Base-by-base conservation (phyloP, 2,113 vertebrate genomes). In the Stigmatopora argus region DNA sequence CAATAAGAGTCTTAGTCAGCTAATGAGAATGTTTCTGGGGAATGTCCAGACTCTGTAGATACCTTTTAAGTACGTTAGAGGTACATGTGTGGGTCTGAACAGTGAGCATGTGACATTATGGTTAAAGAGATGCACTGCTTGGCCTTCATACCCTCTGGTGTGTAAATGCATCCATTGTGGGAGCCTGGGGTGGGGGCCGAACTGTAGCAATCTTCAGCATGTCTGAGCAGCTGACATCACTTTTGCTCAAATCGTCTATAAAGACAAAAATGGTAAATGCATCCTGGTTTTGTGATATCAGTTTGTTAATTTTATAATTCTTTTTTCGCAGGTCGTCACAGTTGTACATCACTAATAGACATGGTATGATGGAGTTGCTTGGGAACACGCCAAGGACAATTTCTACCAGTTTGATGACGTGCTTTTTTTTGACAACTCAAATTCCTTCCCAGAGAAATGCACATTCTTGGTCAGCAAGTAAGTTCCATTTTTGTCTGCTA, bases 371-470 rank as follows among this genome's bases (percentile, higher is more conserved):
- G 52, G 64, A 67, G 82, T 88, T 77, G 73, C 83, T 73, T 72
- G 69, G 82, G 67, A 86, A 86, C 76, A 70, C 51, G 18, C 83
- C 71, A 79, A 75, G 83, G 80, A 89, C 66, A 79, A 48, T 67
- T 80, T 73, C 45, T 69, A 81, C 76, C 85, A 78, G 72, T 77
- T n/a, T 66, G 81, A 82, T 69, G 78, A 77, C 86, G 86, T 88
- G 85, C 53, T 85, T 90, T 62, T n/a, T 38, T 82, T 80, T 83
- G 79, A 85, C 74, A 86, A 78, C 57, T 63, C 62, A 44, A 72
- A 82, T 78, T 83, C 78, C 89, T 89, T 90, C 88, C 90, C 89
- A 90, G 87, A 89, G 82, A 86, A 84, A 80, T 26, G 62, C 70
- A 79, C 83, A 78, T 87, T 85, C 74, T 69, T 74, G 75, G 79